Conservation (phyloP, 2,888 invertebrate genomes). For the Operophtera brumata region DNA sequence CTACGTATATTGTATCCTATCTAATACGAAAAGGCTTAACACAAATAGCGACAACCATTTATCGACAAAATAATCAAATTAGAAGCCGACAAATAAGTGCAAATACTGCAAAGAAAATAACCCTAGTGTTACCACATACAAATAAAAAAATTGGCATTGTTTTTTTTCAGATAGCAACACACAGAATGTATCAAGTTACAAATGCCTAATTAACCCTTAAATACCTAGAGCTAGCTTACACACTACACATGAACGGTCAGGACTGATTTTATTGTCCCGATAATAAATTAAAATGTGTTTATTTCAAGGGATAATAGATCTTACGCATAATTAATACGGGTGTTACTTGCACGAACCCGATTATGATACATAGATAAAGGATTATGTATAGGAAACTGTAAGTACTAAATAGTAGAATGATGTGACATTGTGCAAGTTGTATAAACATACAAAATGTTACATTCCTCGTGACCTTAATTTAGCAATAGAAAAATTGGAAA, state of each 20-base stretch:
- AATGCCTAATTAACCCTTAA: constrained; percentile 70
- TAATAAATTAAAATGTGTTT: constrained; percentile 36
- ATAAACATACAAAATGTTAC: constrained; percentile 36
- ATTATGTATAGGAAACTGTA: constrained; percentile 18
- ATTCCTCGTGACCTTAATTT: constrained; percentile 3
- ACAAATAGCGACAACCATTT: constrained; percentile 61
- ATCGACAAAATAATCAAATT: constrained; percentile 54
- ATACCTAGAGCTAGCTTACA: constrained; percentile 67
- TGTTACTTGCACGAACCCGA: constrained; percentile 32
- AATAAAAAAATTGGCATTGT: constrained; percentile 45
- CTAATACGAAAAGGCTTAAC: constrained; percentile 72
- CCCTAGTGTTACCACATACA: constrained; percentile 51
- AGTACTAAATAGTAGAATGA: constrained; percentile 19
- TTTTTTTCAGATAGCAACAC: constrained; percentile 61
- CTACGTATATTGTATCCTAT: constrained; percentile 73
- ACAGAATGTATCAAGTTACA: constrained; percentile 60
- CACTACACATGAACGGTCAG: constrained; percentile 61
- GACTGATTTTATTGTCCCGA: constrained; percentile 26
- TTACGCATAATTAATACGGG: constrained; percentile 32
- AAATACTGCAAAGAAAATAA: constrained; percentile 67
- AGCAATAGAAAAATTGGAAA: neutral
- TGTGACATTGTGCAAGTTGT: constrained; percentile 32
- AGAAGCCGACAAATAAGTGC: constrained; percentile 55
- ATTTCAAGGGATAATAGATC: constrained; percentile 33
- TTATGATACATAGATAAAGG: constrained; percentile 10